Conservation (phyloP, 2,797 vertebrate species). For the Mycteria americana region DNA sequence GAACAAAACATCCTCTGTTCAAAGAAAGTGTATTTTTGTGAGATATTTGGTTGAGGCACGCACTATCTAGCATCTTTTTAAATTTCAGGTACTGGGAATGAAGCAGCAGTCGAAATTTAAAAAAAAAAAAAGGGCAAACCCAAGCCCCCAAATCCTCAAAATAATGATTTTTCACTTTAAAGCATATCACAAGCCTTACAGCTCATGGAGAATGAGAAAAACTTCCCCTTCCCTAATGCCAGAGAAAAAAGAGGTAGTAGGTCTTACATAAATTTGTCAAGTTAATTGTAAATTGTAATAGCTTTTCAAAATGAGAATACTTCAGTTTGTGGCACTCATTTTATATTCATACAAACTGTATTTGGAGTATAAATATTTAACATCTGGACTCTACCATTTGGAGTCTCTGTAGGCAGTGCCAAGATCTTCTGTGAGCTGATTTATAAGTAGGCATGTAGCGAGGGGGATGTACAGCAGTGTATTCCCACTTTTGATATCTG, state of each 20-base stretch:
- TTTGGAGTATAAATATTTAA: constrained; percentile 42
- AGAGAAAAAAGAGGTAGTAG: neutral
- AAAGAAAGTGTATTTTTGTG: neutral
- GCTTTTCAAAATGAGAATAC: neutral
- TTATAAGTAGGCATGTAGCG: neutral
- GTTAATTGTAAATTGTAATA: constrained; percentile 2
- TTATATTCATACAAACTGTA: neutral
- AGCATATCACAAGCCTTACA: neutral
- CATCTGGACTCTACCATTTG: neutral
- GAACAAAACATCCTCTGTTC: neutral
- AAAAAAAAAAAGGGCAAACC: neutral
- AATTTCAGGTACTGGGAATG: neutral
- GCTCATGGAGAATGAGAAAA: neutral
- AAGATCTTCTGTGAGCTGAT: neutral
- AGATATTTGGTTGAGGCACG: neutral
- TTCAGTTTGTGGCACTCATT: neutral
- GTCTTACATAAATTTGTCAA: neutral
- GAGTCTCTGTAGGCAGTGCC: neutral
- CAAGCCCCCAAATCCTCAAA: neutral
- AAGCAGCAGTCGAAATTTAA: neutral
- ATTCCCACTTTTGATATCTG: neutral
- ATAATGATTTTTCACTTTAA: neutral
- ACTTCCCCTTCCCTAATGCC: neutral
- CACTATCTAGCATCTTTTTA: neutral
- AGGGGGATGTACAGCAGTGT: neutral